Evolutionary conservation across 2,113 vertebrate genomes (phyloP).

Genomic region (Heptranchias perlo): DNA sequence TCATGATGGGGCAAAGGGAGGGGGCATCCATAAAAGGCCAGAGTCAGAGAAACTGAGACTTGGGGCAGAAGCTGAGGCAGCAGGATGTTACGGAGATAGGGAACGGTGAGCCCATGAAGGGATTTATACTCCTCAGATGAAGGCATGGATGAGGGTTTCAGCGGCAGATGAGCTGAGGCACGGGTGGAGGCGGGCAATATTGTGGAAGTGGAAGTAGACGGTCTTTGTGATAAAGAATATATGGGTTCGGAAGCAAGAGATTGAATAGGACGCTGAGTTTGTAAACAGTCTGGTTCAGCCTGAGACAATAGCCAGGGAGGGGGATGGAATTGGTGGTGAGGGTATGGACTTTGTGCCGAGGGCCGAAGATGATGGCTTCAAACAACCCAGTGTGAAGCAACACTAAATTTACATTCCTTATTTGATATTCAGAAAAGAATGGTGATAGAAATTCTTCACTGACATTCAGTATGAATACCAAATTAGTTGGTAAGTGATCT

Average conservation of each 20-base stretch:
- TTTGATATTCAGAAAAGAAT: not conserved
- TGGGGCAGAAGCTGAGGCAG: not conserved
- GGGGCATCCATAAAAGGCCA: not conserved
- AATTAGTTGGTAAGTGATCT: not conserved
- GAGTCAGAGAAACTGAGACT: not conserved
- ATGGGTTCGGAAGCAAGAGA: not conserved
- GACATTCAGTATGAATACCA: too few species aligned
- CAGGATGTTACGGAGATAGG: not conserved
- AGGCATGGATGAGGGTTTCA: not conserved
- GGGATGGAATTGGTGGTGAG: not conserved
- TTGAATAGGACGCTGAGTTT: not conserved
- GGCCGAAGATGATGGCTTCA: not conserved
- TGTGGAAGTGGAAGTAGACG: not conserved
- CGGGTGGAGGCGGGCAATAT: not conserved
- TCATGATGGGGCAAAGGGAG: not conserved
- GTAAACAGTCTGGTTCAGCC: not conserved
- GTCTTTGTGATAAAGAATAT: not conserved
- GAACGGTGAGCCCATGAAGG: not conserved
- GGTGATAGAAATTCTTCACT: too few species aligned
- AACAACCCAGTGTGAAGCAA: not conserved
- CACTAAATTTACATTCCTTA: not conserved
- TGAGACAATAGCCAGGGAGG: too few species aligned
- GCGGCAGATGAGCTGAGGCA: not conserved
- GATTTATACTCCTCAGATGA: too few species aligned
- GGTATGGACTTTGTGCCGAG: not conserved